A percentile compares a stretch with the other conserved stretches of the same genome.
phyloP scores from a whole-genome alignment of 2,797 vertebrate species.

The Esox masquinongy region DNA sequence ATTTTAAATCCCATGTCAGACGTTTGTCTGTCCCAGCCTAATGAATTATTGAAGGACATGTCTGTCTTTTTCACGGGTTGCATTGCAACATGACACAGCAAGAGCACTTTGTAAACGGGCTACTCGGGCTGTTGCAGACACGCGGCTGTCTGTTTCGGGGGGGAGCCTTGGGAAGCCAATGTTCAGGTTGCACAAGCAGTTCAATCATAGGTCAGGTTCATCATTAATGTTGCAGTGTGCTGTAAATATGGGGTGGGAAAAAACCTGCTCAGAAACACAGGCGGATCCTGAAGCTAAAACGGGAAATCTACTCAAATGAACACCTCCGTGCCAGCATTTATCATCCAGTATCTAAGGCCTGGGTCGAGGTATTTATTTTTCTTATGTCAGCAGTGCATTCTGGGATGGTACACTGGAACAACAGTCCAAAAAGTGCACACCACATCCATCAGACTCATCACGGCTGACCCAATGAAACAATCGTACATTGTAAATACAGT shows the following conservation, averaged over 20 bases:
- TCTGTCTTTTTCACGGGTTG: conserved; percentile 1
- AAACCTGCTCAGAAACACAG: neutral
- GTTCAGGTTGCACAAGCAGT: conserved; percentile 8
- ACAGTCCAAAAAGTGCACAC: neutral
- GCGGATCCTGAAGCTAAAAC: neutral
- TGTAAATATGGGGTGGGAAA: neutral
- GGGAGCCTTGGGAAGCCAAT: neutral
- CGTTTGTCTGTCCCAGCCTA: too few relatives aligned
- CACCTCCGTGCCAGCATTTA: neutral
- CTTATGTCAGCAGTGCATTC: neutral
- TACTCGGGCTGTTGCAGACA: neutral
- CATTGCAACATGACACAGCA: conserved; percentile 1
- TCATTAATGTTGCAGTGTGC: conserved; percentile 5
- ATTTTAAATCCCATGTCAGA: neutral
- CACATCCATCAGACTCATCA: neutral
- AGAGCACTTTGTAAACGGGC: conserved; percentile 3
- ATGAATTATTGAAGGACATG: conserved; percentile 10
- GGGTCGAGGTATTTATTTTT: neutral
- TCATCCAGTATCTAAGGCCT: neutral
- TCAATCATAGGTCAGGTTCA: conserved; percentile 1
- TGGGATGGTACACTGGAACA: neutral
- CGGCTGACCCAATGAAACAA: neutral
- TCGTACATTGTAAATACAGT: neutral
- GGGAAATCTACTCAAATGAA: neutral
- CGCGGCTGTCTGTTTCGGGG: neutral